phyloP scores from a whole-genome alignment of 2,797 vertebrate genomes.

The Bradypodion ventrale region DNA sequence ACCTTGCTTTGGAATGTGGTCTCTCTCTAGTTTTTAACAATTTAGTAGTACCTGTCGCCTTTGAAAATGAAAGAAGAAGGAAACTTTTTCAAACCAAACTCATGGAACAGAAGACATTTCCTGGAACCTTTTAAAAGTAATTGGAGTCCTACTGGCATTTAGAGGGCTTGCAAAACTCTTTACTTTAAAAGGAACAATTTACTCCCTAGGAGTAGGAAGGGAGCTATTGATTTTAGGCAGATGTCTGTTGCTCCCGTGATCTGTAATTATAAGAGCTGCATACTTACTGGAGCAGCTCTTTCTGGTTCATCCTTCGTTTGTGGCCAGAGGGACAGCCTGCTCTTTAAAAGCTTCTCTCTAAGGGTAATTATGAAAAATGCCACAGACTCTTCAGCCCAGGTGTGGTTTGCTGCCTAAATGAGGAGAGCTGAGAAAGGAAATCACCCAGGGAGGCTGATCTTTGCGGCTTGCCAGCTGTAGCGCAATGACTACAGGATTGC shows the following conservation, averaged over 20 bases:
- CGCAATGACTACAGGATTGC: slow-evolving; percentile 48
- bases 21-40: background rate
- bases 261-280: fast-evolving
- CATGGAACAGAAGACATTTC: background rate
- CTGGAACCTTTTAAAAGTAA: slow-evolving; percentile 30
- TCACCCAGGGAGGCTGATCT: slow-evolving; percentile 73
- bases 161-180: slow-evolving; percentile 7
- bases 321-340: background rate
- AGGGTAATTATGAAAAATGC: slow-evolving; percentile 63
- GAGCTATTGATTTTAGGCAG: background rate
- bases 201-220: background rate
- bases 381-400: slow-evolving; percentile 41
- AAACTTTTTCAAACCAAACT: background rate
- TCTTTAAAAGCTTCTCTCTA: slow-evolving; percentile 52
- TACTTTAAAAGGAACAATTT: background rate
- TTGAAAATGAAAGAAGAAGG: background rate
- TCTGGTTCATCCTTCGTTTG: fast-evolving
- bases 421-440: slow-evolving; percentile 52
- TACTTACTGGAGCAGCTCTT: background rate
- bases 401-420: slow-evolving; percentile 55
- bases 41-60: background rate
- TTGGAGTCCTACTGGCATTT: slow-evolving; percentile 11
- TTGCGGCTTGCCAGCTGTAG: slow-evolving; percentile 62
- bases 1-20: background rate
- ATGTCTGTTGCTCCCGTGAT: fast-evolving